phyloP scores from a whole-genome alignment of 2,113 vertebrate species.

The Albula glossodonta region DNA sequence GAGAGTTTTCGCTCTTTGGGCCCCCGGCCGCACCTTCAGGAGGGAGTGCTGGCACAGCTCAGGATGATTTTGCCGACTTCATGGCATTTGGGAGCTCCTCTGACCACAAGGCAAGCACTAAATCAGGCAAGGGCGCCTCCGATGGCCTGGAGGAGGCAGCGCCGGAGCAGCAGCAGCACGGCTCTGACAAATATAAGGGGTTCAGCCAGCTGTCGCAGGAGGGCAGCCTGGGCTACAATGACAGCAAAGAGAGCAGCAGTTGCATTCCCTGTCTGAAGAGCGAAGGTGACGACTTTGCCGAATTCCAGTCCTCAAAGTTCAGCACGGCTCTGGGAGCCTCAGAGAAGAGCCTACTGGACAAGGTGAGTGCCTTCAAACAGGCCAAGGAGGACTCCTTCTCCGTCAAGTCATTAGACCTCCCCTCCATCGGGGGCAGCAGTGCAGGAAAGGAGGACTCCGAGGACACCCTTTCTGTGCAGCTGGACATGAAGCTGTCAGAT shows the following conservation, averaged over 20 bases:
- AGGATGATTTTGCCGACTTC: slow-evolving; percentile 97
- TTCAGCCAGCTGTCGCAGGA: slow-evolving; percentile 92
- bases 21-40: slow-evolving; percentile 60
- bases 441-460: slow-evolving; percentile 95
- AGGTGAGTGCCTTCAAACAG: slow-evolving; percentile 88
- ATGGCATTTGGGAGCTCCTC: slow-evolving; percentile 84
- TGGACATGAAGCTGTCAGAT: slow-evolving; percentile 98
- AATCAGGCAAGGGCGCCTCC: slow-evolving; percentile 57
- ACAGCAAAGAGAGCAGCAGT: slow-evolving; percentile 77
- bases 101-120: slow-evolving; percentile 60
- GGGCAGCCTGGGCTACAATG: slow-evolving; percentile 71
- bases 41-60: slow-evolving; percentile 61
- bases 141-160: slow-evolving; percentile 47
- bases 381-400: slow-evolving; percentile 95
- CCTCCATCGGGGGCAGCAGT: slow-evolving; percentile 94
- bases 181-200: slow-evolving; percentile 81
- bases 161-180: slow-evolving; percentile 54
- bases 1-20: slow-evolving; percentile 91
- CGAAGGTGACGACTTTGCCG: slow-evolving; percentile 87
- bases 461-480: slow-evolving; percentile 93
- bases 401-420: slow-evolving; percentile 95
- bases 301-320: slow-evolving; percentile 91
- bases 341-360: slow-evolving; percentile 89
- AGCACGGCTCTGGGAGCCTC: slow-evolving; percentile 73
- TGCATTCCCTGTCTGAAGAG: slow-evolving; percentile 73